phyloP scores from a whole-genome alignment of 2,888 invertebrate genomes.

The Terebella lapidaria region DNA sequence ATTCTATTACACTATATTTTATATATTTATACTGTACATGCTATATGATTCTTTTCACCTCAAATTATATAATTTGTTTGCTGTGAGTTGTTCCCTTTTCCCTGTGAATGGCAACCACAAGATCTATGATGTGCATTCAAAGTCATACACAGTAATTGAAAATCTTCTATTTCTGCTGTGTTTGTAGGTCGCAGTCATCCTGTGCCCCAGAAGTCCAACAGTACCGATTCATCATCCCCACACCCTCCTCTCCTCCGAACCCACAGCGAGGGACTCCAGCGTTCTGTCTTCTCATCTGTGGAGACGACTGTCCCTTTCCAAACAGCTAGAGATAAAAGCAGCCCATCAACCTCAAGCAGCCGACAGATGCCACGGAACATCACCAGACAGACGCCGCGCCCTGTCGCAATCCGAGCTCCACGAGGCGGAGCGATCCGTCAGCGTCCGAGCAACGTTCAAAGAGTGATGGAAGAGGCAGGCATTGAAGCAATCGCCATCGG shows the following conservation, averaged over 20 bases:
- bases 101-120: too few relatives aligned
- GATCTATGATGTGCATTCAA: too few relatives aligned
- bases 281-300: conserved; percentile 20
- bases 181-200: conserved; percentile 9
- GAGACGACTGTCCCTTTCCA: conserved; percentile 16
- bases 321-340: conserved; percentile 11
- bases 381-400: not conserved
- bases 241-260: not conserved
- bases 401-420: not conserved
- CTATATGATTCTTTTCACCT: too few relatives aligned
- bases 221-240: too few relatives aligned
- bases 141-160: too few relatives aligned
- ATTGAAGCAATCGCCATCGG: not conserved
- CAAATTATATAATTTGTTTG: too few relatives aligned
- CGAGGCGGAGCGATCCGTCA: not conserved
- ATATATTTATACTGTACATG: too few relatives aligned
- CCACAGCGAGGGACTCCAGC: conserved; percentile 13
- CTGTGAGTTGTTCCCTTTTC: too few relatives aligned
- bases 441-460: not conserved
- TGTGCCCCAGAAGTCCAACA: not conserved
- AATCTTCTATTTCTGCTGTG: too few relatives aligned
- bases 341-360: not conserved
- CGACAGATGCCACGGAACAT: not conserved
- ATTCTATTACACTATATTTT: too few relatives aligned
- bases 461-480: not conserved